Conservation (phyloP, 2,113 vertebrate species). For the Oncorhynchus masou region DNA sequence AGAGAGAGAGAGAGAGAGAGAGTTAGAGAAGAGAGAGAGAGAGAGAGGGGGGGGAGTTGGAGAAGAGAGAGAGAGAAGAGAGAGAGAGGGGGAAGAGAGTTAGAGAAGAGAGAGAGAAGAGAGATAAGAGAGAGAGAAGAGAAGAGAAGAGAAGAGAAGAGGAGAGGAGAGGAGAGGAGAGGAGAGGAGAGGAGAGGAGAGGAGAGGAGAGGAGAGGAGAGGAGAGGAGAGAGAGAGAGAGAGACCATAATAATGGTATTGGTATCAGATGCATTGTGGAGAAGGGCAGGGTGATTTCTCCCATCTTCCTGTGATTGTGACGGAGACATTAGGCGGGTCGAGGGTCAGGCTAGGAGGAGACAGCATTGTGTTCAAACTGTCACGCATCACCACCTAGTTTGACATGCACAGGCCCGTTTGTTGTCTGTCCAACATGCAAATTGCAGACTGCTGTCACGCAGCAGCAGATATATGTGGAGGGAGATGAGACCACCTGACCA, state of each 20-base stretch:
- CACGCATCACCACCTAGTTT: slow-evolving; percentile 99
- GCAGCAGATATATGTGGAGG: slow-evolving; percentile 89
- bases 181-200: slow-evolving; percentile 25
- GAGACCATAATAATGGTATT: slow-evolving; percentile 81
- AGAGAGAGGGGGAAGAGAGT: neutral
- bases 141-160: no score
- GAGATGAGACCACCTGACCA: slow-evolving; percentile 99
- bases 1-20: no score
- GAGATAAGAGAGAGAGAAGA: slow-evolving; percentile 29
- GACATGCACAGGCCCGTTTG: slow-evolving; percentile 99
- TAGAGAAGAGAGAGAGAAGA: neutral
- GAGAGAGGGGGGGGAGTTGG: no score
- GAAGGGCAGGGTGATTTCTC: slow-evolving; percentile 79
- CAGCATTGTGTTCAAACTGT: slow-evolving; percentile 99
- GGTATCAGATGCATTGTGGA: slow-evolving; percentile 95
- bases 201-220: slow-evolving; percentile 34
- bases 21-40: no score
- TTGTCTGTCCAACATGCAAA: slow-evolving; percentile 99
- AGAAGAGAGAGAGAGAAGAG: no score
- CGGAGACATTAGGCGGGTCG: slow-evolving; percentile 97
- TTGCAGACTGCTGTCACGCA: slow-evolving; percentile 97
- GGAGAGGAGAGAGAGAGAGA: slow-evolving; percentile 36
- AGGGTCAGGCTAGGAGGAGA: slow-evolving; percentile 96
- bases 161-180: slow-evolving; percentile 20
- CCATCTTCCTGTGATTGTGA: slow-evolving; percentile 83